Evolutionary conservation across 2,113 vertebrate species (phyloP).

Genomic region (Sphyrna mokarran): DNA sequence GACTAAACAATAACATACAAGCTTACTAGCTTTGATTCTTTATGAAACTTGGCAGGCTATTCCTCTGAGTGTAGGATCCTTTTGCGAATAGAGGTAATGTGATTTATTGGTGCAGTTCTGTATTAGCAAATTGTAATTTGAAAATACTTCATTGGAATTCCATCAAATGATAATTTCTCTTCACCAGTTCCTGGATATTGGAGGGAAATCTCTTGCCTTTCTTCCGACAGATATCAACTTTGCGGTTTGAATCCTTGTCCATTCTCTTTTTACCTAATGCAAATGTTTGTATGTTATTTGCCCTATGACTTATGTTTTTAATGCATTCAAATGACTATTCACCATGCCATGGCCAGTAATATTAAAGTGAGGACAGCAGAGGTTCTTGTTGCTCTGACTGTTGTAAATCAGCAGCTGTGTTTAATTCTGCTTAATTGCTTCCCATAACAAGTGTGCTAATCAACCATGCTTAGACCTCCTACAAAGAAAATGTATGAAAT

Average conservation of each 20-base stretch:
- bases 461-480: not conserved
- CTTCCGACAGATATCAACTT: not conserved
- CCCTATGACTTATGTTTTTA: not conserved
- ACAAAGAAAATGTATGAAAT: not conserved
- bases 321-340: not conserved
- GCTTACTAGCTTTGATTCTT: not conserved
- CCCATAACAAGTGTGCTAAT: not conserved
- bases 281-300: not conserved
- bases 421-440: not conserved
- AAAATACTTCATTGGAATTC: not conserved
- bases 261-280: not conserved
- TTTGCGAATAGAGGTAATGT: not conserved
- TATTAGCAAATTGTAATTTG: not conserved
- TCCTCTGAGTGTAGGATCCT: not conserved
- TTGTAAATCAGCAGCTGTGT: not conserved
- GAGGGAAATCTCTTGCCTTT: not conserved
- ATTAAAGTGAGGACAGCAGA: not conserved
- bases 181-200: not conserved
- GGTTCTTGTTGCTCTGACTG: not conserved
- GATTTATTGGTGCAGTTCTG: not conserved
- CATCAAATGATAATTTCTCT: not conserved
- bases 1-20: not conserved
- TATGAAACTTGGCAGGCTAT: not conserved
- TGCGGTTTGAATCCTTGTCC: not conserved
- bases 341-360: not conserved